These are phyloP conservation scores for Schizopygopsis malacanthus DNA, from an alignment of 2,797 vertebrate species.

Conservation along the genomic window DNA sequence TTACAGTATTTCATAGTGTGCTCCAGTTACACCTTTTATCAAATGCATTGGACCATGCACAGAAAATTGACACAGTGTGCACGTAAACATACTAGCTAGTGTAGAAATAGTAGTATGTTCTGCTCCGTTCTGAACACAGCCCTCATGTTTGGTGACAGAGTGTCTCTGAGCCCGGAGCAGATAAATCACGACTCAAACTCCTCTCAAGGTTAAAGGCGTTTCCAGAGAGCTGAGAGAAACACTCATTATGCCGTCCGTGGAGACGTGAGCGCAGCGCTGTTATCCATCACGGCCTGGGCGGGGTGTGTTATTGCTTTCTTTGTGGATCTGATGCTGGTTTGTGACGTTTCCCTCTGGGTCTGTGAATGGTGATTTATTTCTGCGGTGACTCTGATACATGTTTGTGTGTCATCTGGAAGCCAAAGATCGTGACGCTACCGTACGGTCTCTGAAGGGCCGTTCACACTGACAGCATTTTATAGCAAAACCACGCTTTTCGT, in stretches of 20 bases:
- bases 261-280: slow-evolving; percentile 49
- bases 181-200: slow-evolving; percentile 48
- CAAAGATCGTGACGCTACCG: not conserved
- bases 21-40: no score
- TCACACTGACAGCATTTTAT: slow-evolving; percentile 5
- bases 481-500: not conserved
- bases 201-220: slow-evolving; percentile 70
- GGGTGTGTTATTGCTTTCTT: slow-evolving; percentile 34
- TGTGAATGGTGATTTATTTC: not conserved
- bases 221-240: slow-evolving; percentile 69
- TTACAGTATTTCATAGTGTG: not conserved
- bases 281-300: slow-evolving; percentile 68
- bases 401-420: not conserved
- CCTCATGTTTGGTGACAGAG: not conserved
- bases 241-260: slow-evolving; percentile 63
- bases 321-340: not conserved
- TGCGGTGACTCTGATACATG: not conserved
- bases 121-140: slow-evolving; percentile 1
- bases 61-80: not conserved
- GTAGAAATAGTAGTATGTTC: slow-evolving; percentile 2
- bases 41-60: not conserved
- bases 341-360: not conserved
- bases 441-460: not conserved
- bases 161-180: slow-evolving; percentile 33
- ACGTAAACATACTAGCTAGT: not conserved